Evolutionary conservation across 2,888 invertebrate species (phyloP).

Genomic region (Nasonovia ribisnigri): DNA sequence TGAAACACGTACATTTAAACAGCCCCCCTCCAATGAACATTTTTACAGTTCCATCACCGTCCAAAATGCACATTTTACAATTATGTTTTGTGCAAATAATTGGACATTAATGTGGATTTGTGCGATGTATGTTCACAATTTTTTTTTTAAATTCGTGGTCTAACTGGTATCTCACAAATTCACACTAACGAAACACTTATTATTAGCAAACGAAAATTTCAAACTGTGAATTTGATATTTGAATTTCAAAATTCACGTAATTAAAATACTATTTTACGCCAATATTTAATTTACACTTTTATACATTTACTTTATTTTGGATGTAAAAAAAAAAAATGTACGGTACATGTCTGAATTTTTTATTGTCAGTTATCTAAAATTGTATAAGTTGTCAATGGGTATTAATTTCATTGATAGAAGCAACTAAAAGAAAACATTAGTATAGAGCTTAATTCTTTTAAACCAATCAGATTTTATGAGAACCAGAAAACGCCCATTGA

Average conservation of each 20-base stretch:
- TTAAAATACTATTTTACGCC: not conserved
- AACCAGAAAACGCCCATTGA: not conserved
- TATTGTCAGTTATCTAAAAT: not conserved
- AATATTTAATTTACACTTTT: not conserved
- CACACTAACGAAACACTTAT: not conserved
- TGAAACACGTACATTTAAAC: not conserved
- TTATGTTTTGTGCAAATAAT: not conserved
- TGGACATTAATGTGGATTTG: not conserved
- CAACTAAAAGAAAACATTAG: not conserved
- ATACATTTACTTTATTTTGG: not conserved
- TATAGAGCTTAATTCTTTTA: no score
- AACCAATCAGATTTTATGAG: not conserved
- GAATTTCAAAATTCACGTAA: not conserved
- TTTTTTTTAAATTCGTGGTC: not conserved
- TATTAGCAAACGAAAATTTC: not conserved
- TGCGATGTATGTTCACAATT: not conserved
- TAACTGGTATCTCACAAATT: not conserved
- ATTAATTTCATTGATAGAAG: not conserved
- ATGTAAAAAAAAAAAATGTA: not conserved
- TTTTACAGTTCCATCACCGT: no score
- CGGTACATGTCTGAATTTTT: not conserved
- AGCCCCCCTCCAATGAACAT: not conserved
- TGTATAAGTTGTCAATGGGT: not conserved
- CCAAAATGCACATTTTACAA: not conserved
- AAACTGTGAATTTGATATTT: not conserved